Conservation (phyloP, 2,797 vertebrate genomes). For the Semotilus atromaculatus region DNA sequence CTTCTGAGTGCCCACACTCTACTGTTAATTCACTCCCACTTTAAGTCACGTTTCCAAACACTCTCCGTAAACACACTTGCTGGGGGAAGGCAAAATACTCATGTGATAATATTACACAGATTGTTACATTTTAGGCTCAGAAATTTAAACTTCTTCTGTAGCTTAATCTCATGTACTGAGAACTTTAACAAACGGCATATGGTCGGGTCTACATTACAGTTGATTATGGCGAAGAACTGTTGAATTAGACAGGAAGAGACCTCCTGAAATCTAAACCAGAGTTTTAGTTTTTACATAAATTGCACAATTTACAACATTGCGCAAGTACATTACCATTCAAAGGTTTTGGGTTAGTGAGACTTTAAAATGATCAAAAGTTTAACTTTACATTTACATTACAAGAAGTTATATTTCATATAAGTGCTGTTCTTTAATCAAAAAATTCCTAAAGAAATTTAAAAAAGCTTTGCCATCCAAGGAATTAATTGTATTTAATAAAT, state of each 20-base stretch:
- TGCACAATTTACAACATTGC: background rate
- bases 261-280: background rate
- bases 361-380: background rate
- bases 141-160: background rate
- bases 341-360: background rate
- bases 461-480: too few species aligned
- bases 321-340: background rate
- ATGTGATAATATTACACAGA: background rate
- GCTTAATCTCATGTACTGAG: background rate
- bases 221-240: background rate
- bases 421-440: background rate
- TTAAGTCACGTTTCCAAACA: slow-evolving; percentile 5
- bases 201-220: background rate
- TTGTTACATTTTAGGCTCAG: background rate
- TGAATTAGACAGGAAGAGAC: background rate
- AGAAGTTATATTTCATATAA: background rate
- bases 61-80: background rate
- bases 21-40: slow-evolving; percentile 13
- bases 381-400: too few species aligned
- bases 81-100: background rate
- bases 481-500: too few species aligned
- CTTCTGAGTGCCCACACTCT: slow-evolving; percentile 15
- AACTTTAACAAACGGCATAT: background rate
- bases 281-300: background rate
- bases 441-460: background rate